Evolutionary conservation across 2,113 vertebrate species (phyloP).

Genomic region (Turdus rufiventris): DNA sequence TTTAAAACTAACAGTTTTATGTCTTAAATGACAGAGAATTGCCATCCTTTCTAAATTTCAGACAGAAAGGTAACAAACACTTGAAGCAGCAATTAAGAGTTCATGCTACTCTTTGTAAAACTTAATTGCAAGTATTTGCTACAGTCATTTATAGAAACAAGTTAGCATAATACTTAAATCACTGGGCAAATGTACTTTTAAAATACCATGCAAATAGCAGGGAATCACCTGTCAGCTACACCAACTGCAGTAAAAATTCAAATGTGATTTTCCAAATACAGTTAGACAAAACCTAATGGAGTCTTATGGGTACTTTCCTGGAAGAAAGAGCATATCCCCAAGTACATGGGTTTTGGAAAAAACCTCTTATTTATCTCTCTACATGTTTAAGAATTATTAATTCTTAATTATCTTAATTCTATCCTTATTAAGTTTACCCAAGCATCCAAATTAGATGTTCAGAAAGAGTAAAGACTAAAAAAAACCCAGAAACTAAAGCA

Average conservation of each 20-base stretch:
- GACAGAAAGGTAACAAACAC: background rate
- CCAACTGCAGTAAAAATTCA: background rate
- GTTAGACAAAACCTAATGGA: background rate
- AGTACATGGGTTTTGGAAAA: background rate
- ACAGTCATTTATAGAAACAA: background rate
- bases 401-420: no score
- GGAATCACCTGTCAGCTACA: background rate
- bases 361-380: background rate
- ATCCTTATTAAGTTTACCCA: background rate
- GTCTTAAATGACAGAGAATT: background rate
- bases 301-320: background rate
- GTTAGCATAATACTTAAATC: background rate
- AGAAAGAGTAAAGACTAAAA: background rate
- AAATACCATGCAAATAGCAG: background rate
- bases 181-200: background rate
- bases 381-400: background rate
- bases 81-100: background rate
- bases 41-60: background rate
- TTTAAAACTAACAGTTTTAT: background rate
- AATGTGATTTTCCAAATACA: background rate
- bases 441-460: background rate
- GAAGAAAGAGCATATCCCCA: background rate
- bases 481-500: background rate
- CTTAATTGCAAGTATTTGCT: background rate
- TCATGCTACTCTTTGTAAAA: background rate